phyloP scores from a whole-genome alignment of 53 echinoderm and acorn worm genomes.

The Holothuria leucospilota region DNA sequence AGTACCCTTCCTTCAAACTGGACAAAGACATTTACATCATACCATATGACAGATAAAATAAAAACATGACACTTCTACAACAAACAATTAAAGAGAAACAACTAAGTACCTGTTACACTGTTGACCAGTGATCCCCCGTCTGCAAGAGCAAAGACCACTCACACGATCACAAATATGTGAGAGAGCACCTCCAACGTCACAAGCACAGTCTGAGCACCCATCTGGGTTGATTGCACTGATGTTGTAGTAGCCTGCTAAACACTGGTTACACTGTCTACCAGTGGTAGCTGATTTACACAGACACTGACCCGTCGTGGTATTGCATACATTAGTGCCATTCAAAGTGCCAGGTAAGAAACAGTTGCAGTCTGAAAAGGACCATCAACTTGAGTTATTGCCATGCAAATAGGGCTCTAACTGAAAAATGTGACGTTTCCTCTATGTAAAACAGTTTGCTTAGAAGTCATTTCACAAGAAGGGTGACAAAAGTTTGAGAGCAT shows the following conservation, averaged over 20 bases:
- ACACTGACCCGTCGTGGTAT: constrained; percentile 82
- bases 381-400: not conserved
- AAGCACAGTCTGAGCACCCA: constrained; percentile 80
- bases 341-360: constrained; percentile 79
- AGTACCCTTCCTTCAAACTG: too few relatives aligned
- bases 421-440: too few relatives aligned
- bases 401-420: too few relatives aligned
- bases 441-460: too few relatives aligned
- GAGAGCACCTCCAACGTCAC: constrained; percentile 82
- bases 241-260: constrained; percentile 78
- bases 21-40: too few relatives aligned
- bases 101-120: constrained; percentile 75
- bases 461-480: too few relatives aligned
- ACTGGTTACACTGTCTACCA: constrained; percentile 77
- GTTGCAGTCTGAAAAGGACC: constrained; percentile 65
- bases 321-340: constrained; percentile 69
- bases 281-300: constrained; percentile 73
- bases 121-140: constrained; percentile 66
- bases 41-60: too few relatives aligned
- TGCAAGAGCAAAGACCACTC: constrained; percentile 73
- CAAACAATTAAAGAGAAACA: too few relatives aligned
- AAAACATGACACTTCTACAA: too few relatives aligned
- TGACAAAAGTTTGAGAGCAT: too few relatives aligned
- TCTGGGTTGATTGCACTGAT: constrained; percentile 63
- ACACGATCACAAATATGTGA: constrained; percentile 62